Evolutionary conservation across 1,140 invertebrate genomes (phyloP), one percentile per base, ranked within the genome.

Genomic region (Latrodectus geometricus): DNA sequence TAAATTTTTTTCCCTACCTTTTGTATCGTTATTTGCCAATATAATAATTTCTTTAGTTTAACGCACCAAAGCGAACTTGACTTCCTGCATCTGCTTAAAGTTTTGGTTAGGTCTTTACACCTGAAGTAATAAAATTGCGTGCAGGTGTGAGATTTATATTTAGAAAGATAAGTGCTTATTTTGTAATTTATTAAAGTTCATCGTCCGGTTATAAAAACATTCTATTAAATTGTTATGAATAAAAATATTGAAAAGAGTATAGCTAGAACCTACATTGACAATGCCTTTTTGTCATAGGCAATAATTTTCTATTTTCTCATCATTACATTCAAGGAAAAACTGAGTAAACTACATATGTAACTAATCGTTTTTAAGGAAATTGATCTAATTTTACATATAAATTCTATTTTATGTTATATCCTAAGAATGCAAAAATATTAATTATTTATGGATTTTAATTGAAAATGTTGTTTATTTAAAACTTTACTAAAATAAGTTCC

Each of bases 21-120:
- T 84, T 50, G 82, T 76, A 23, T 84, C 74, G 61, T 84, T 84
- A 84, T 73, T 75, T 70, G 82, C 20, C 48, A 84, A 76, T 84
- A 61, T 61, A 84, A 76, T 66, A 84, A 76, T 61, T 66, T 84
- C 54, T 84, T 84, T 21, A 65, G 69, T 73, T 52, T 65, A 61
- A 74, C 70, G 56, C 65, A 61, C 14, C 35, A 35, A n/a, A 56
- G 12, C 11, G n/a, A 50, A 15, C 12, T 49, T 66, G 54, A 56
- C 65, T 79, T 79, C 77, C 77, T 79, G 56, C 61, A 79, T 61
- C 5, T 84, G 20, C 56, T 84, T 75, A 56, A 35, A 35, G 50
- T 84, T 21, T 76, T 76, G 74, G 75, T 21, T 35, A 52, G 48
- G 7, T 15, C 17, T 17, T 61, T 61, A 61, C 54, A 61, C 54